Evolutionary conservation across 2,888 invertebrate species (phyloP).

Genomic region (Nineta flava): DNA sequence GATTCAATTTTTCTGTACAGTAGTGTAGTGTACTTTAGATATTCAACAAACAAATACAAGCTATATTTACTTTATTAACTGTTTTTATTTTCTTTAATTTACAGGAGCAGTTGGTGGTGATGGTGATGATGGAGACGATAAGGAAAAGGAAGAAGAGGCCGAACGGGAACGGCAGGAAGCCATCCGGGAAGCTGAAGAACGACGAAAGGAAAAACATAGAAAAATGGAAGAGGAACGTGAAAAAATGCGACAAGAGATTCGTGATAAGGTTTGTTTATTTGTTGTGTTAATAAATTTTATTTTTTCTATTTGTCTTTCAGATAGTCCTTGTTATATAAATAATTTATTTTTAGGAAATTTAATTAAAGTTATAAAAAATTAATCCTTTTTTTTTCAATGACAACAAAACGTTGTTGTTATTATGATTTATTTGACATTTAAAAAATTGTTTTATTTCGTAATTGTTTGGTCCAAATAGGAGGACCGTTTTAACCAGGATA

Average conservation of each 20-base stretch:
- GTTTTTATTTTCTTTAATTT: conserved; percentile 16
- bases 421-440: too few relatives aligned
- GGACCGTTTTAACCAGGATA: too few relatives aligned
- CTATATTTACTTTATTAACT: conserved; percentile 1
- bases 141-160: conserved; percentile 96
- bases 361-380: too few relatives aligned
- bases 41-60: too few relatives aligned
- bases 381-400: too few relatives aligned
- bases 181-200: conserved; percentile 92
- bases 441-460: too few relatives aligned
- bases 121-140: conserved; percentile 83
- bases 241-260: conserved; percentile 97
- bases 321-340: too few relatives aligned
- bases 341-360: too few relatives aligned
- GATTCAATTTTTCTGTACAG: conserved; percentile 1
- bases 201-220: conserved; percentile 97
- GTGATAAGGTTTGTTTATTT: conserved; percentile 75
- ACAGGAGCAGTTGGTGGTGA: conserved; percentile 80
- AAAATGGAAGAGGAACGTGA: conserved; percentile 99
- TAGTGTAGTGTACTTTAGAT: too few relatives aligned
- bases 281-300: not conserved
- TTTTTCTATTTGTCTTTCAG: too few relatives aligned
- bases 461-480: too few relatives aligned
- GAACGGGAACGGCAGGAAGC: conserved; percentile 97
- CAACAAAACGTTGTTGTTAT: too few relatives aligned